Evolutionary conservation across 2,113 vertebrate species (phyloP), one percentile per base, ranked within the genome.

Genomic region (Coryphaenoides rupestris): DNA sequence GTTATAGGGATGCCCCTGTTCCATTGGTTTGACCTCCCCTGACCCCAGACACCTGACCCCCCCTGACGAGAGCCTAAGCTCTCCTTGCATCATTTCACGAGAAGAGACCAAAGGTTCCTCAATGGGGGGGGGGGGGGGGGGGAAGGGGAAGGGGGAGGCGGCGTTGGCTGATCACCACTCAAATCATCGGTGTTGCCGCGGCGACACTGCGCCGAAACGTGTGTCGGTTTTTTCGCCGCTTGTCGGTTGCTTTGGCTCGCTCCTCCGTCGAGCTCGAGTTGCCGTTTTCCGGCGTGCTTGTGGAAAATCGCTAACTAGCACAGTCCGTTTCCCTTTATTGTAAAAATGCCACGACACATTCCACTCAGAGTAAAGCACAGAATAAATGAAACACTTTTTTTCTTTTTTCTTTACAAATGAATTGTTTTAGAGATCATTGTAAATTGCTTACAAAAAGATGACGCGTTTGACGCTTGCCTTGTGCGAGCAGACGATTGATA

Each of bases 291-390:
- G 28, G 9, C 74, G 78, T 84, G 78, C 77, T 81, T 17, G 50
- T 71, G 61, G 71, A 78, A n/a, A 82, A 70, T 75, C 28, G 5
- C 72, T 61, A 40, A 70, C 79, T 67, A 83, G 81, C 86, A 84
- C 84, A 85, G 75, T 74, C 49, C 66, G 69, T 83, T 69, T 84
- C 86, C 86, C 85, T 86, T 86, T 85, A 85, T 75, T 84, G 84
- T 83, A 82, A 81, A 40, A 87, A 81, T 85, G 82, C 84, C 84
- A 88, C 83, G 78, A 83, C 65, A 89, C 84, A 86, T 87, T 89
- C 87, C 84, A 77, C 78, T 84, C 72, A 66, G 75, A 81, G 54
- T 69, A 71, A 87, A 88, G 85, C 87, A 88, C 87, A 87, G 80
- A 72, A 77, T 24, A 58, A 71, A 60, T 5, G 33, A 40, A 40